phyloP scores from a whole-genome alignment of 2,113 vertebrate genomes.

The Sminthopsis crassicaudata region DNA sequence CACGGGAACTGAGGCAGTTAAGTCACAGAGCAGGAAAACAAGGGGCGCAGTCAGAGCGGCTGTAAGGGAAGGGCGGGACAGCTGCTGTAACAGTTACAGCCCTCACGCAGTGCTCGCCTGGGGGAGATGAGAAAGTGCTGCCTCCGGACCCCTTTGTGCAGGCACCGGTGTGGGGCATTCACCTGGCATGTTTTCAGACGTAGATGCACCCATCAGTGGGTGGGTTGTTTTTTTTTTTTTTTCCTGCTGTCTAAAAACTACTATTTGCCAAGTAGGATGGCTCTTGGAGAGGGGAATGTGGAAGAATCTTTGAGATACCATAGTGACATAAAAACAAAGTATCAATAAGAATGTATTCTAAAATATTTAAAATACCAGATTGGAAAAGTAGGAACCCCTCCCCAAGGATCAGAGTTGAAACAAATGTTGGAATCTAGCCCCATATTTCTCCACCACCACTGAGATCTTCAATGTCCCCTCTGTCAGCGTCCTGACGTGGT shows the following conservation, averaged over 20 bases:
- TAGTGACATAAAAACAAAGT: neutral
- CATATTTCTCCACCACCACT: too few relatives aligned
- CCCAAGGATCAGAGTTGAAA: neutral
- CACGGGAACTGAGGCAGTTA: neutral
- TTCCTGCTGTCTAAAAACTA: neutral
- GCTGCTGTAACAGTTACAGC: too few relatives aligned
- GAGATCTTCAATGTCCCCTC: too few relatives aligned
- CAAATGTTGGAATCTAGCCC: too few relatives aligned
- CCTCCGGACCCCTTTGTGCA: neutral
- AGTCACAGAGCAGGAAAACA: neutral
- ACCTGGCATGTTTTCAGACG: neutral
- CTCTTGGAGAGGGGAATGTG: neutral
- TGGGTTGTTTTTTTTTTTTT: neutral
- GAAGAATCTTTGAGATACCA: neutral
- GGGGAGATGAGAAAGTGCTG: neutral
- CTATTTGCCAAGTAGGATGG: neutral
- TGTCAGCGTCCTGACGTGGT: too few relatives aligned
- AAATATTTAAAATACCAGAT: neutral
- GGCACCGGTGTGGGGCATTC: too few relatives aligned
- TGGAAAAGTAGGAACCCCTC: neutral
- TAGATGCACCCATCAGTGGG: neutral
- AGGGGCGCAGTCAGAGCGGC: too few relatives aligned
- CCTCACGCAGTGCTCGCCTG: rapidly evolving
- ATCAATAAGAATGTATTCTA: neutral
- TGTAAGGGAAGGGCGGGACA: too few relatives aligned